A percentile compares a stretch with the other conserved stretches of the same genome.
phyloP scores from a whole-genome alignment of 2,797 vertebrate species.

The Coregonus sp. region DNA sequence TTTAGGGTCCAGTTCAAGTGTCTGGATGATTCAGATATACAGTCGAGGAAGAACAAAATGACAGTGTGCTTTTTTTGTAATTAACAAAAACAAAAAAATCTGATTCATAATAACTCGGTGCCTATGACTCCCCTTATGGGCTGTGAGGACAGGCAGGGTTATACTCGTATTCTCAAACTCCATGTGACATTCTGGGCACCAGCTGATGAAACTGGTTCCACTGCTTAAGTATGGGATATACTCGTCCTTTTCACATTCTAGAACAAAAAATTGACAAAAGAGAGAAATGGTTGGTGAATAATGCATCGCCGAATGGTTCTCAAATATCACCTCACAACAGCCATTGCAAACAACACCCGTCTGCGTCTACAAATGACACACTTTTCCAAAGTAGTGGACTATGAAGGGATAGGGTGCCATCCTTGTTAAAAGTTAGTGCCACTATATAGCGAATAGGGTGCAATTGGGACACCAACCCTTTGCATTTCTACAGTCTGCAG shows the following conservation, averaged over 20 bases:
- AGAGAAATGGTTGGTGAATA: background rate
- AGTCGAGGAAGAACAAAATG: background rate
- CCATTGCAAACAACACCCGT: background rate
- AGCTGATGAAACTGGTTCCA: constrained; percentile 72
- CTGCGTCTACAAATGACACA: no score
- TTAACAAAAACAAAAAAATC: background rate
- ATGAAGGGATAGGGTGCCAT: constrained; percentile 15
- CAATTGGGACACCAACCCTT: constrained; percentile 3
- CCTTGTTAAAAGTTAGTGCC: background rate
- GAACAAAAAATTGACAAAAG: constrained; percentile 23
- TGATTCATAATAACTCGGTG: background rate
- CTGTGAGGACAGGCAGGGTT: constrained; percentile 96
- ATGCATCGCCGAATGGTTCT: background rate
- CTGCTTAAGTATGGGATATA: constrained; percentile 66
- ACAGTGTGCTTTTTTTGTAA: background rate
- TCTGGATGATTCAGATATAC: constrained; percentile 62
- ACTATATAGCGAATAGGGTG: constrained; percentile 14
- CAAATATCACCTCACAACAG: background rate
- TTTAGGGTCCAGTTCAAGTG: constrained; percentile 97
- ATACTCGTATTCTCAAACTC: constrained; percentile 90
- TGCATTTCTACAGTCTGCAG: constrained; percentile 39
- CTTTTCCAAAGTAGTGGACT: background rate
- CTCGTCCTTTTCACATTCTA: constrained; percentile 53
- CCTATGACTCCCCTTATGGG: constrained; percentile 85
- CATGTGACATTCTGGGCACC: constrained; percentile 83